Base-by-base conservation (phyloP, 2,797 vertebrate genomes). In the Octomys mimax region DNA sequence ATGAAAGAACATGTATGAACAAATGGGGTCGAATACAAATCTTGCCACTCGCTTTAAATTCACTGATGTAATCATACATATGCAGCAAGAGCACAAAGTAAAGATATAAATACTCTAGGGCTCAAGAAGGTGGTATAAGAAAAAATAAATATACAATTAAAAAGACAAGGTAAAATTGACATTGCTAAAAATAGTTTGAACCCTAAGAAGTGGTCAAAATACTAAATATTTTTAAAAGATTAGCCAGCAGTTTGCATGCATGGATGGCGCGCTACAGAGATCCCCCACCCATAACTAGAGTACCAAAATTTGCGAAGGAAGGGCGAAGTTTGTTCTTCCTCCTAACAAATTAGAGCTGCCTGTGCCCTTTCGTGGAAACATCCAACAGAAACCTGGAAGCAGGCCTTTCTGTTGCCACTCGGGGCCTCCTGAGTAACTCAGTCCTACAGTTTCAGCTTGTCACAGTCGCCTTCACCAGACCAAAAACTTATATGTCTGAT, bases 201-300 rank as follows among this genome's bases (percentile, higher is more conserved):
- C 77, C 71, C 36, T 71, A 31, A 86, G 90, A 88, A 85, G 12
- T 77, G 16, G 96, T 1, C 21, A 82, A 95, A 89, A 77, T 89
- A 66, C 79, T 64, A 84, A 93, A 54, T 2, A 57, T 28, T 93
- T 95, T 87, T 46, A 33, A 89, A 31, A 62, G 24, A 88, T 91
- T 87, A 90, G 12, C 64, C 9, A 85, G 49, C n/a, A 95, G 36
- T 54, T 52, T 84, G 0, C 7, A 91, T 52, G 46, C 79, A 22
- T 13, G 12, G 26, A 91, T 66, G 21, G 62, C 52, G 84, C 46
- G 49, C 28, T 19, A n/a, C 24, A 33, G 24, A 81, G 42, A 73
- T 10, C 13, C 13, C 21, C 6, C 22, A 26, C 28, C 16, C 75
- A 87, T 70, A 75, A 77, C 80, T 26, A 57, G 24, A 81, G 22